A percentile compares a stretch with the other conserved stretches of the same genome.
These are phyloP conservation scores for Istiophorus platypterus DNA, from an alignment of 2,113 vertebrate species.

Conservation along the genomic window DNA sequence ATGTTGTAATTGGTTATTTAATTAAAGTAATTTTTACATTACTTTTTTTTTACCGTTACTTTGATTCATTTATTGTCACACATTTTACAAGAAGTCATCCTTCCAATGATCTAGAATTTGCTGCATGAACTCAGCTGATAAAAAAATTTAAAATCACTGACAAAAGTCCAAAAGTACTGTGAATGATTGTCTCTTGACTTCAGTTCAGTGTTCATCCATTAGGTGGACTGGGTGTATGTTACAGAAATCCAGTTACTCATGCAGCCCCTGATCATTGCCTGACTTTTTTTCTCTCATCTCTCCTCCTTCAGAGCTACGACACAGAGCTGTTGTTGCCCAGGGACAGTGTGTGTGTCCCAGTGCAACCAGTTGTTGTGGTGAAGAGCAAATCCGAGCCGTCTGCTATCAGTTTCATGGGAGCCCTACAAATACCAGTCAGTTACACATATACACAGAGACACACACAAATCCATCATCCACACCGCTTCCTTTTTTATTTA, in stretches of 20 bases:
- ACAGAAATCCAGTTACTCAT: background rate
- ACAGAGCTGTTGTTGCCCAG: slow-evolving; percentile 79
- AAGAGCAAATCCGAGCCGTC: slow-evolving; percentile 82
- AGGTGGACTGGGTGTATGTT: background rate
- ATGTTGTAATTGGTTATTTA: background rate
- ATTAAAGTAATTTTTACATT: too few relatives aligned
- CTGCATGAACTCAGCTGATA: background rate
- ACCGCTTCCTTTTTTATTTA: background rate
- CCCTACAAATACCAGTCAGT: slow-evolving; percentile 92
- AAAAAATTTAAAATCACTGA: background rate
- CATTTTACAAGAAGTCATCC: background rate
- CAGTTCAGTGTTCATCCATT: background rate
- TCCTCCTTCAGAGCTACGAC: slow-evolving; percentile 74
- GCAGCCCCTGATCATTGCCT: background rate
- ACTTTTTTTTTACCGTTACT: too few relatives aligned
- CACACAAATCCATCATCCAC: background rate
- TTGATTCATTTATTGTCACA: background rate
- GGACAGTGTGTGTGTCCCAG: slow-evolving; percentile 68
- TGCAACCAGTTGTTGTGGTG: slow-evolving; percentile 79
- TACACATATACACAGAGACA: background rate
- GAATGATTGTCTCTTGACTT: background rate
- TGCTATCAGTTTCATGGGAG: slow-evolving; percentile 94
- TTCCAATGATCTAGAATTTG: background rate
- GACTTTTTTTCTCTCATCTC: background rate
- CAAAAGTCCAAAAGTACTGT: background rate